Percentiles rank a stretch among this genome's conserved stretches.
Evolutionary conservation across 2,888 invertebrate species (phyloP).

Genomic region (Drosophila antonietae): DNA sequence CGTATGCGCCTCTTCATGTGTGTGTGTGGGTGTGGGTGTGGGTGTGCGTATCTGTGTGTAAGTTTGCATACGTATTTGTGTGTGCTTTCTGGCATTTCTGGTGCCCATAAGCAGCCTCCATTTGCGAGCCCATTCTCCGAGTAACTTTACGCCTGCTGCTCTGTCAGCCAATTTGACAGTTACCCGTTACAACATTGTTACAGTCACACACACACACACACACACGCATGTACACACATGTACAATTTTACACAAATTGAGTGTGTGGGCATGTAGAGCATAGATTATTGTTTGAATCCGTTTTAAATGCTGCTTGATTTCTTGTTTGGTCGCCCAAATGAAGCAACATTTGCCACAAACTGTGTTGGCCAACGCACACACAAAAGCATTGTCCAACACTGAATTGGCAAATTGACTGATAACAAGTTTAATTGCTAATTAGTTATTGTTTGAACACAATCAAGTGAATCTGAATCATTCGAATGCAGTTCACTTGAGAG

Average conservation of each 20-base stretch:
- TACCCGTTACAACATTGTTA: conserved; percentile 69
- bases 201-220: conserved; percentile 25
- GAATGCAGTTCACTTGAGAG: background rate
- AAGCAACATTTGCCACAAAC: conserved; percentile 11
- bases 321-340: conserved; percentile 25
- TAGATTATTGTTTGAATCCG: conserved; percentile 50
- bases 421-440: conserved; percentile 2
- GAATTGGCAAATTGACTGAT: background rate
- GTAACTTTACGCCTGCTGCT: conserved; percentile 31
- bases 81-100: conserved; percentile 16
- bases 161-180: conserved; percentile 75
- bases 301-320: conserved; percentile 27
- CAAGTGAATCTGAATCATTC: background rate
- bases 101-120: conserved; percentile 33
- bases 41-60: background rate
- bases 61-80: conserved; percentile 5
- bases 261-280: conserved; percentile 33
- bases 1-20: background rate
- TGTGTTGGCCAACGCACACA: conserved; percentile 21
- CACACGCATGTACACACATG: conserved; percentile 9
- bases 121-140: conserved; percentile 18
- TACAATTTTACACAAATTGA: conserved; percentile 30
- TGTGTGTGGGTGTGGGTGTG: background rate
- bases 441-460: background rate
- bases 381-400: background rate